Evolutionary conservation across 2,113 vertebrate species (phyloP), one percentile per base, ranked within the genome.

Genomic region (Zosterops lateralis): DNA sequence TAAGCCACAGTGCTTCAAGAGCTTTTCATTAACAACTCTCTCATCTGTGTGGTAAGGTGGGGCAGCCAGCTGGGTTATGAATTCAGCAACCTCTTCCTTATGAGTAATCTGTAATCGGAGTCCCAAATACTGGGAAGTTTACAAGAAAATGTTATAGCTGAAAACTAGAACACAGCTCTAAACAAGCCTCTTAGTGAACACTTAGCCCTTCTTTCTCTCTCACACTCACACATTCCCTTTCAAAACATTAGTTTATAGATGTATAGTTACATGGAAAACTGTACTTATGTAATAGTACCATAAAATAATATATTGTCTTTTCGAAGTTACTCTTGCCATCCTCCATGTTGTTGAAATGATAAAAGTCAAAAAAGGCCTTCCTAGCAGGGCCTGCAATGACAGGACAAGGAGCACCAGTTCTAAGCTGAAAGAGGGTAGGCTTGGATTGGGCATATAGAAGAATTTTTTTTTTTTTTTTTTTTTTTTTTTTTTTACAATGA

Each of bases 331-430:
- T 88, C 9, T 32, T 6, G 1, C 57, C 13, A 17, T 61, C 11
- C 12, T 81, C 17, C 3, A 0, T 62, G 4, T 71, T 0, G 1
- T 5, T 87, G 85, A 87, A 90, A 77, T 54, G 0, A 17, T 17
- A 29, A 62, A 65, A 61, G 25, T 51, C 12, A 54, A 40, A 36
- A 29, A 29, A 47, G 54, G 10, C 28, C 22, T 75, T 60, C 60
- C 32, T 80, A 45, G 4, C 2, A 38, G 28, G 34, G 14, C 17
- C 38, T 90, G 29, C 29, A 79, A 22, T 26, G 14, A 18, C 38
- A 44, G 57, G 25, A 58, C 25, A 34, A 67, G 40, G 28, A 58
- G 17, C 14, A 18, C 25, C 15, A 32, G 14, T 56, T 93, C 70
- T 79, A 28, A 66, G 28, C 7, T 66, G 62, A 21, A 83, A 62